phyloP scores from a whole-genome alignment of 1,140 invertebrate genomes.

The Penaeus japonicus region DNA sequence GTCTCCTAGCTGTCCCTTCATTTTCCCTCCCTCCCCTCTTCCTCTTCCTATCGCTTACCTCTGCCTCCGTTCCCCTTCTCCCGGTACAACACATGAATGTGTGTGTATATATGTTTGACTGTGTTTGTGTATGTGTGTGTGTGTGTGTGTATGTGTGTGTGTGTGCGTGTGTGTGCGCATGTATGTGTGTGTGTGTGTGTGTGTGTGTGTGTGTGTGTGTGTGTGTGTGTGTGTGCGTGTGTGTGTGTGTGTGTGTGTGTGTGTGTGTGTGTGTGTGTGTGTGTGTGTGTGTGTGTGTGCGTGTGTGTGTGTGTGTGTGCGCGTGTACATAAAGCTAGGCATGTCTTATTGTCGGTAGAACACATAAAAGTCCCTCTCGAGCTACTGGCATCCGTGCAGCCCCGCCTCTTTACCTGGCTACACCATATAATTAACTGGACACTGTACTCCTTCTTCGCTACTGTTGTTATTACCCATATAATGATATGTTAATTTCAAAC shows the following conservation, averaged over 20 bases:
- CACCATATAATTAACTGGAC: not conserved
- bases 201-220: not conserved
- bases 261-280: not conserved
- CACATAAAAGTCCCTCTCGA: not conserved
- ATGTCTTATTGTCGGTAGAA: too few relatives aligned
- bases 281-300: not conserved
- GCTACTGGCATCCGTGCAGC: not conserved
- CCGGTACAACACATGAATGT: not conserved
- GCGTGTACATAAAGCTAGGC: too few relatives aligned
- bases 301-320: not conserved
- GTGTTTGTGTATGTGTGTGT: not conserved
- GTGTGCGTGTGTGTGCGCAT: not conserved
- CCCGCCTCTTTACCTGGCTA: not conserved
- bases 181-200: not conserved
- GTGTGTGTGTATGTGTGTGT: not conserved
- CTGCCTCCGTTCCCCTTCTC: too few relatives aligned
- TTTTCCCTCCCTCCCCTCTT: too few relatives aligned
- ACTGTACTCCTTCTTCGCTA: not conserved
- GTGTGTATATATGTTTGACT: not conserved
- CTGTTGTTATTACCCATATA: not conserved
- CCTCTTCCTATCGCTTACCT: too few relatives aligned
- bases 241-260: not conserved
- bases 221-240: too few relatives aligned
- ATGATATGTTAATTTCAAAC: not conserved
- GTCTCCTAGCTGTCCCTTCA: too few relatives aligned